Evolutionary conservation across 1,140 invertebrate species (phyloP).

Genomic region (Atta cephalotes): DNA sequence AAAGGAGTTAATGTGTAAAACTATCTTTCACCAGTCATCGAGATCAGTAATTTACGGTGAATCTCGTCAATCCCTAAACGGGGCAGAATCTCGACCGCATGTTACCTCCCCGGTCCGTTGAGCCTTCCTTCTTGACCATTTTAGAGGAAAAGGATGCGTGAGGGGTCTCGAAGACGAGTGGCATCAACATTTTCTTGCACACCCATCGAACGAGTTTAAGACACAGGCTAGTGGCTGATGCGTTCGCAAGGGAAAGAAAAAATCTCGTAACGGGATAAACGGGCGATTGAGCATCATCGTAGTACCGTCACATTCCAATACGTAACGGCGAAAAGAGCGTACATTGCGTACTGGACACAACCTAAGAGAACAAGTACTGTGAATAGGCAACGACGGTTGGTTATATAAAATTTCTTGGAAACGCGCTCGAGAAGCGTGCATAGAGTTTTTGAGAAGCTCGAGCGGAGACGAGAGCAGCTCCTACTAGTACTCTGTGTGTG

Average conservation of each 20-base stretch:
- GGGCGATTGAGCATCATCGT: conserved; percentile 64
- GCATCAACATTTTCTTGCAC: conserved; percentile 76
- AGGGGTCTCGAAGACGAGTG: conserved; percentile 67
- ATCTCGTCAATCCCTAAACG: conserved; percentile 32
- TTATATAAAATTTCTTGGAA: conserved; percentile 73
- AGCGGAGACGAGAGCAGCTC: conserved; percentile 23
- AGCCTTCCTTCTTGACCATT: conserved; percentile 64
- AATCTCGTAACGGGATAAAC: conserved; percentile 78
- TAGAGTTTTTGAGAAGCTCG: conserved; percentile 77
- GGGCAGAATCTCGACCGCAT: neutral
- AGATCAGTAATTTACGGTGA: neutral
- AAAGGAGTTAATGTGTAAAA: neutral
- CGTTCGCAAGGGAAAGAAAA: conserved; percentile 69
- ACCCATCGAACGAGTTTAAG: conserved; percentile 79
- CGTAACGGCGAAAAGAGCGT: conserved; percentile 71
- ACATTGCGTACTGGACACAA: conserved; percentile 14
- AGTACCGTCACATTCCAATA: conserved; percentile 72
- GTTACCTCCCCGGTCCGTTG: conserved; percentile 42
- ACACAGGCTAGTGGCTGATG: conserved; percentile 30
- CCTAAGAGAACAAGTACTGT: conserved; percentile 33
- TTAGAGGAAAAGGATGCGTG: conserved; percentile 67
- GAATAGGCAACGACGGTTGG: conserved; percentile 56
- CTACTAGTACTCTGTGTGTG: conserved; percentile 12
- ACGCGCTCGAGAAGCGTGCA: conserved; percentile 69
- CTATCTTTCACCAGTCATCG: neutral